Evolutionary conservation across 1,140 invertebrate genomes (phyloP).

Genomic region (Hormaphis cornu): DNA sequence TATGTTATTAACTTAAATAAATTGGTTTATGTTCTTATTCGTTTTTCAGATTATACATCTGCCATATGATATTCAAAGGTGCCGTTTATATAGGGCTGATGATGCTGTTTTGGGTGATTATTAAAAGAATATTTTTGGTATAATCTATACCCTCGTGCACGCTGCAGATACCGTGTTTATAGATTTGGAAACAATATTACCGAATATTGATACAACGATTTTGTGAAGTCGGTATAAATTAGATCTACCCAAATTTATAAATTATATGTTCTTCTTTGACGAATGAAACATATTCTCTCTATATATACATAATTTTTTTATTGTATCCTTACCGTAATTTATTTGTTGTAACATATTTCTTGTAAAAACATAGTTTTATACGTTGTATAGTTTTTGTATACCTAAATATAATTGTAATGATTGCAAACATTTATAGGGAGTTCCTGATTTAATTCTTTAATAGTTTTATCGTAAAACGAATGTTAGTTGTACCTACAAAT

Average conservation of each 20-base stretch:
- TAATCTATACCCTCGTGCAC: neutral
- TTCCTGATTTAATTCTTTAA: slow-evolving; percentile 5
- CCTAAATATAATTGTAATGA: neutral
- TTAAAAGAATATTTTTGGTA: slow-evolving; percentile 3
- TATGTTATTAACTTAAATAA: neutral
- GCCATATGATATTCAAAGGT: slow-evolving; percentile 15
- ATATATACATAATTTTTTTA: neutral
- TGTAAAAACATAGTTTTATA: neutral
- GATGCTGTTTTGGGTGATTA: slow-evolving; percentile 1
- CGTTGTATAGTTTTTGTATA: neutral
- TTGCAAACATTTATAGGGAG: slow-evolving; percentile 11
- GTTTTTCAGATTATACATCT: slow-evolving; percentile 12
- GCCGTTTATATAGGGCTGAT: slow-evolving; percentile 4
- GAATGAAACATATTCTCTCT: neutral
- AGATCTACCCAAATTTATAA: neutral
- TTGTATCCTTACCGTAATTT: neutral
- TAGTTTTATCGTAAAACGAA: neutral
- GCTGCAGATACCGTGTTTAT: neutral
- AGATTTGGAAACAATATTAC: too few relatives aligned
- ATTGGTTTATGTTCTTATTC: neutral
- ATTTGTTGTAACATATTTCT: neutral
- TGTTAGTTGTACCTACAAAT: too few relatives aligned
- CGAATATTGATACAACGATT: too few relatives aligned
- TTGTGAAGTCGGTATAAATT: too few relatives aligned
- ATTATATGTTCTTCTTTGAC: neutral